Evolutionary conservation across 2,888 invertebrate species (phyloP).

Genomic region (Drosophila histrio): DNA sequence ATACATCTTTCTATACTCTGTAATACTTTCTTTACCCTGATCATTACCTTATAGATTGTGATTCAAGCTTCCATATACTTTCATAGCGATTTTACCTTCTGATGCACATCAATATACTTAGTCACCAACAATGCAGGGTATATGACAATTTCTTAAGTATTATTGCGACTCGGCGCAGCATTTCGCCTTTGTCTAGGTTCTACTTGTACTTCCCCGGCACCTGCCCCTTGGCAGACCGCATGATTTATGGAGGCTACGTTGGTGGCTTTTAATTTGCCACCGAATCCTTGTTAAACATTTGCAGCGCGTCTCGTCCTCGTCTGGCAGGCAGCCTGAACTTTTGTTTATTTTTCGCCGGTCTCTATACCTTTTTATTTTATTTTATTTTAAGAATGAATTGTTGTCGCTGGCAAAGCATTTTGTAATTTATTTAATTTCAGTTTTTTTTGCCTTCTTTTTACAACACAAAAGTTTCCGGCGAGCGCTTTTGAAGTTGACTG

Average conservation of each 20-base stretch:
- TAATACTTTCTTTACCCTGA: no score
- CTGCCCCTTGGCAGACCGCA: conserved; percentile 43
- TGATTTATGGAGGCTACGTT: conserved; percentile 76
- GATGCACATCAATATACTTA: not conserved
- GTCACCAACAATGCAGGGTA: conserved; percentile 15
- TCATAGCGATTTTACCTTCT: not conserved
- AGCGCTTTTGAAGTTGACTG: conserved; percentile 55
- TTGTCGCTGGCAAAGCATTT: conserved; percentile 70
- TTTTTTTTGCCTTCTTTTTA: conserved; percentile 55
- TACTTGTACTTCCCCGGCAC: not conserved
- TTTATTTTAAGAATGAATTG: conserved; percentile 47
- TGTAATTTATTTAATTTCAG: conserved; percentile 80
- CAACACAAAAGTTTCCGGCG: conserved; percentile 58
- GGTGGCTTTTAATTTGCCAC: conserved; percentile 77
- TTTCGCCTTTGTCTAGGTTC: conserved; percentile 48
- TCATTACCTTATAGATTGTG: no score
- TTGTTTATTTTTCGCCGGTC: conserved; percentile 49
- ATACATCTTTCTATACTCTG: no score
- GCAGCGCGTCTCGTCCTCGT: conserved; percentile 53
- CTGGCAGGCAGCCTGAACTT: conserved; percentile 61
- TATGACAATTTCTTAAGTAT: conserved; percentile 59
- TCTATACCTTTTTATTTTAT: conserved; percentile 37
- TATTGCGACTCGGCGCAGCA: conserved; percentile 49
- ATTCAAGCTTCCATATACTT: not conserved
- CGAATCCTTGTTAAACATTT: conserved; percentile 67